Percentiles rank a stretch among this genome's conserved stretches.
These are phyloP conservation scores for Chelonia mydas DNA, from an alignment of 2,797 vertebrate genomes.

Conservation along the genomic window DNA sequence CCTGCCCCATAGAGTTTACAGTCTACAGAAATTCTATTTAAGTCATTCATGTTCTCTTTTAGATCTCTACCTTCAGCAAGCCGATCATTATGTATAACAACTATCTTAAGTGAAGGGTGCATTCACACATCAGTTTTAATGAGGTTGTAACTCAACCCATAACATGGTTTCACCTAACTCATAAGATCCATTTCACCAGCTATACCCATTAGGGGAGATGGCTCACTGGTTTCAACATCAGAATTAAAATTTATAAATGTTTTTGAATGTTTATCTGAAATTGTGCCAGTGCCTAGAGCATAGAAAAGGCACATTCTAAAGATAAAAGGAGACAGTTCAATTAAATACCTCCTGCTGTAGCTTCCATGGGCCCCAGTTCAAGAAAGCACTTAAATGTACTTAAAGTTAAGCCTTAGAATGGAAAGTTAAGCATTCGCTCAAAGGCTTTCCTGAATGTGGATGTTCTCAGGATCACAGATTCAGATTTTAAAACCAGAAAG, in stretches of 20 bases:
- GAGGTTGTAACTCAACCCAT: too few species aligned
- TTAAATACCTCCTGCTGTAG: background rate
- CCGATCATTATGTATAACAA: background rate
- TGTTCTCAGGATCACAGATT: background rate
- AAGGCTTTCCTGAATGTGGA: background rate
- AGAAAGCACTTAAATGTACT: background rate
- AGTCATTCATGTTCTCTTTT: background rate
- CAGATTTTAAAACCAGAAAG: too few species aligned
- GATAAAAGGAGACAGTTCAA: background rate
- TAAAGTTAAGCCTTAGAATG: background rate
- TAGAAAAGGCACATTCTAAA: background rate
- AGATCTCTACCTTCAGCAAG: background rate
- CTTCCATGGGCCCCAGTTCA: fast-evolving
- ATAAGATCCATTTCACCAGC: background rate
- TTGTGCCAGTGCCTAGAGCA: background rate
- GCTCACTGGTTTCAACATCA: background rate
- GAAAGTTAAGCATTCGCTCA: background rate
- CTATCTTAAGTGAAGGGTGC: too few species aligned
- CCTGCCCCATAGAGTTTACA: background rate
- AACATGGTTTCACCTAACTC: too few species aligned
- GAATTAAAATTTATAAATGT: background rate
- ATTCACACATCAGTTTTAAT: too few species aligned
- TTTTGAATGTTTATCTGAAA: background rate
- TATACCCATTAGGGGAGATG: background rate
- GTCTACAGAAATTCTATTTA: fast-evolving